Percentiles rank a stretch among this genome's conserved stretches.
These are phyloP conservation scores for Rhodeus uyekii DNA, from an alignment of 2,797 vertebrate species.

Conservation along the genomic window DNA sequence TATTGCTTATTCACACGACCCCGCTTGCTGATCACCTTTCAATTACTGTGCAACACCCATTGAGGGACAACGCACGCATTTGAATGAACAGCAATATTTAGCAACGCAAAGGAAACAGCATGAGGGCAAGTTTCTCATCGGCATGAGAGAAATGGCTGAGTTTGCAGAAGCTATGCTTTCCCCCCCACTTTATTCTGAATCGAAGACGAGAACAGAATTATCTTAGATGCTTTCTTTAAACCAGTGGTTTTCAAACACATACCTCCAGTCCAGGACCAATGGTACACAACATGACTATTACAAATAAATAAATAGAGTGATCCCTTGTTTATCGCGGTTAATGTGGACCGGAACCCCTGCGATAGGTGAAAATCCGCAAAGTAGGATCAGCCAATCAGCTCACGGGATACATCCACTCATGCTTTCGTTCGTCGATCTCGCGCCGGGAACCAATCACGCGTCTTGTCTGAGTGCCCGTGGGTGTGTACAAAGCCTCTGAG, in stretches of 20 bases:
- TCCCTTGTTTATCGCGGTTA: no score
- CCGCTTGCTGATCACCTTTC: conserved; percentile 48
- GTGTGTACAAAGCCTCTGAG: no score
- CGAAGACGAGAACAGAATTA: neutral
- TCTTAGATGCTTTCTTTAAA: no score
- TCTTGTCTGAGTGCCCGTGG: no score
- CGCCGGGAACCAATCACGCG: no score
- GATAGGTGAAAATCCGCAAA: no score
- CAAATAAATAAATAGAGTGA: no score
- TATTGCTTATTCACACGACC: conserved; percentile 51
- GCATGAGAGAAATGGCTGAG: conserved; percentile 6
- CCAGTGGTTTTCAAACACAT: neutral
- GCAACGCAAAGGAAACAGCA: conserved; percentile 21
- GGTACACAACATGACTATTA: neutral
- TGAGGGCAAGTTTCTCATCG: no score
- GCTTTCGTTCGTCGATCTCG: no score
- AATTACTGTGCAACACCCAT: conserved; percentile 38
- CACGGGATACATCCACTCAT: no score
- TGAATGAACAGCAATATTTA: conserved; percentile 29
- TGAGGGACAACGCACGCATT: neutral
- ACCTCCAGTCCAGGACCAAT: neutral
- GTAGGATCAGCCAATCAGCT: no score
- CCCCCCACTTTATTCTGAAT: neutral
- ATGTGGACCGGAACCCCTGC: no score
- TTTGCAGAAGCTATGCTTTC: neutral